These are phyloP conservation scores for Drosophila pallidifrons DNA, from an alignment of 1,140 invertebrate species.

Conservation along the genomic window DNA sequence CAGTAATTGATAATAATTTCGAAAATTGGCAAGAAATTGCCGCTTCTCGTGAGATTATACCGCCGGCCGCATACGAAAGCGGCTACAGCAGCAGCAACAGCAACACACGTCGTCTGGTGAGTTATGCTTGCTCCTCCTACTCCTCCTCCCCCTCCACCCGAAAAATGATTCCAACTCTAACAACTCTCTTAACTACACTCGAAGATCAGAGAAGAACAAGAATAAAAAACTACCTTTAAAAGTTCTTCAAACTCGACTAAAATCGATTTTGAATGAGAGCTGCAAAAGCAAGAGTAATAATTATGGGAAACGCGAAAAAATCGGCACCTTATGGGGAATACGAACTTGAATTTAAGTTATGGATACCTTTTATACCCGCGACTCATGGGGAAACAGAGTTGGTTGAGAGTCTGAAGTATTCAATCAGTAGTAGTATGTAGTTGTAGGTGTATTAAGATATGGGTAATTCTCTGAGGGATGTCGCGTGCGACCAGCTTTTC, in stretches of 20 bases:
- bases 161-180: background rate
- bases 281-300: too few relatives aligned
- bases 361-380: too few relatives aligned
- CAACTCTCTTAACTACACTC: slow-evolving; percentile 34
- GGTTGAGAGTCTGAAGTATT: too few relatives aligned
- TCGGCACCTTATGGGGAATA: too few relatives aligned
- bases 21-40: slow-evolving; percentile 96
- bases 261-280: background rate
- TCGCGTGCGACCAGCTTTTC: too few relatives aligned
- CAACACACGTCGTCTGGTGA: slow-evolving; percentile 75
- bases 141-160: background rate
- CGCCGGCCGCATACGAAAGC: slow-evolving; percentile 75
- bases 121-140: slow-evolving; percentile 29
- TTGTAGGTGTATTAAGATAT: too few relatives aligned
- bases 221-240: background rate
- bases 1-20: slow-evolving; percentile 91
- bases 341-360: too few relatives aligned
- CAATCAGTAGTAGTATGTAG: too few relatives aligned
- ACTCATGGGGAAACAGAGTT: too few relatives aligned
- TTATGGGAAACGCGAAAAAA: too few relatives aligned
- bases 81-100: slow-evolving; percentile 63
- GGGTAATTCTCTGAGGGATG: too few relatives aligned
- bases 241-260: slow-evolving; percentile 48
- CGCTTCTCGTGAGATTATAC: slow-evolving; percentile 92
- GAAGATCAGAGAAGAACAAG: background rate